phyloP scores from a whole-genome alignment of 2,797 vertebrate species.

The Spizella passerina region DNA sequence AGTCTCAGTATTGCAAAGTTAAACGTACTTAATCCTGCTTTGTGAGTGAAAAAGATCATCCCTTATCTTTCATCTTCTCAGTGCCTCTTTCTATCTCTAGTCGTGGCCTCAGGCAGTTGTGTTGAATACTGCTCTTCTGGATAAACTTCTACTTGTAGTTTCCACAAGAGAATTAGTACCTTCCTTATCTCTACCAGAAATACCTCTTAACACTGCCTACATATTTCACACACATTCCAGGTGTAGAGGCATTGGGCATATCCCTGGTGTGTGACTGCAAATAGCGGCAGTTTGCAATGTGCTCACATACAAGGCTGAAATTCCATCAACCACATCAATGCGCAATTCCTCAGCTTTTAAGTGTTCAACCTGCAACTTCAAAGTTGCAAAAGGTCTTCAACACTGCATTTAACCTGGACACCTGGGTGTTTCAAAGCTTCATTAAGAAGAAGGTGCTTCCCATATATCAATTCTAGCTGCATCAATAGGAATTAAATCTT shows the following conservation, averaged over 20 bases:
- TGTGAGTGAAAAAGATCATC: background rate
- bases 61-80: background rate
- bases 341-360: background rate
- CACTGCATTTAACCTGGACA: background rate
- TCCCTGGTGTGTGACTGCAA: background rate
- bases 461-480: background rate
- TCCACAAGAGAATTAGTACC: background rate
- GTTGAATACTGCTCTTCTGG: background rate
- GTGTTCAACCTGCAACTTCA: background rate
- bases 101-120: background rate
- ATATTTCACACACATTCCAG: background rate
- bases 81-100: background rate
- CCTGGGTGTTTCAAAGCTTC: background rate
- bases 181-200: background rate
- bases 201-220: background rate
- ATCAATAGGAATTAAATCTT: background rate
- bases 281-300: background rate
- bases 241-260: background rate
- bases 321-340: background rate
- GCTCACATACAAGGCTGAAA: background rate
- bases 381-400: background rate
- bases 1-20: background rate
- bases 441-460: background rate
- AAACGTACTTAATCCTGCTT: background rate
- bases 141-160: background rate